Conservation (phyloP, 2,888 invertebrate genomes). For the Papilio protenor region DNA sequence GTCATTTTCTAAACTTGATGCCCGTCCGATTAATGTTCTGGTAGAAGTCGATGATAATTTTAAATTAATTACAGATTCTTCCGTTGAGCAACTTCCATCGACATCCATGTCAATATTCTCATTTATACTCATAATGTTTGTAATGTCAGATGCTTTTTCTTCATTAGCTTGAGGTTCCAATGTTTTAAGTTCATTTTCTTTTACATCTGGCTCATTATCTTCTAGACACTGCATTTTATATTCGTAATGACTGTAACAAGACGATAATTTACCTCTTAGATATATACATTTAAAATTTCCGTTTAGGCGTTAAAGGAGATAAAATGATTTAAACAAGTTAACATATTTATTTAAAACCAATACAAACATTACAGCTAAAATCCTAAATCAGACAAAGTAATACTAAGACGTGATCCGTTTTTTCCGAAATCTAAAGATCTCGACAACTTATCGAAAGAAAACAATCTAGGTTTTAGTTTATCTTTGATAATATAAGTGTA, state of each 20-base stretch:
- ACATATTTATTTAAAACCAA: constrained; percentile 44
- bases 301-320: background rate
- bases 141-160: background rate
- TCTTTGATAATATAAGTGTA: constrained; percentile 61
- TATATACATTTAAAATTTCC: background rate
- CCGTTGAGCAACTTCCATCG: constrained; percentile 7
- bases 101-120: background rate
- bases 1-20: background rate
- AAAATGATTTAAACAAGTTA: constrained; percentile 20
- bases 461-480: constrained; percentile 36
- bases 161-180: background rate
- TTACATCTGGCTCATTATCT: constrained; percentile 5
- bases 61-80: constrained; percentile 9
- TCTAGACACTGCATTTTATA: constrained; percentile 35
- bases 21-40: constrained; percentile 20
- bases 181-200: background rate
- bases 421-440: constrained; percentile 35
- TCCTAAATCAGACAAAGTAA: constrained; percentile 67
- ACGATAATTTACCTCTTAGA: constrained; percentile 33
- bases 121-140: constrained; percentile 10
- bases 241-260: constrained; percentile 40
- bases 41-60: constrained; percentile 30
- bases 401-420: constrained; percentile 47
- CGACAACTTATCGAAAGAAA: constrained; percentile 32
- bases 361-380: constrained; percentile 54